phyloP scores from a whole-genome alignment of 2,113 vertebrate genomes.

The Rissa tridactyla region DNA sequence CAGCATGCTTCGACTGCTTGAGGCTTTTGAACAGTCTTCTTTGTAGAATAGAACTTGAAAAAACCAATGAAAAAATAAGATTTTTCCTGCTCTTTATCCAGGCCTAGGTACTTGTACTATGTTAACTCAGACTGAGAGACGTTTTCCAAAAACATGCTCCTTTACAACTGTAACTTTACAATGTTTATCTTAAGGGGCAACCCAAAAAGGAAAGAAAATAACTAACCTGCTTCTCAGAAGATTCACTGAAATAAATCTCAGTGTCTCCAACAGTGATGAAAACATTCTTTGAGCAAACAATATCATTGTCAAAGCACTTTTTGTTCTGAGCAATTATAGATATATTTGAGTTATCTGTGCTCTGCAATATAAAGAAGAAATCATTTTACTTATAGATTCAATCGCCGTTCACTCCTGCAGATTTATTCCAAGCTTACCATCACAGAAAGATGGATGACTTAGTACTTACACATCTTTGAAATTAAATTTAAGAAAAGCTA shows the following conservation, averaged over 20 bases:
- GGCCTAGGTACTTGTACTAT: background rate
- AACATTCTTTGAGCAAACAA: constrained; percentile 94
- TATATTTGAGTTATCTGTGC: constrained; percentile 84
- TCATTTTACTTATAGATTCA: constrained; percentile 8
- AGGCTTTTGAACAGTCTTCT: background rate
- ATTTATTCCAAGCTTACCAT: background rate
- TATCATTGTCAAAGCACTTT: constrained; percentile 97
- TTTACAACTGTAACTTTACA: background rate
- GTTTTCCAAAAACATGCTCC: background rate
- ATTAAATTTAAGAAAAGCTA: background rate
- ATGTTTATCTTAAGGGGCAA: constrained; percentile 2
- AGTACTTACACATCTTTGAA: background rate
- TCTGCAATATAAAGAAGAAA: constrained; percentile 77
- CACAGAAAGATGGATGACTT: background rate
- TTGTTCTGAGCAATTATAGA: constrained; percentile 94
- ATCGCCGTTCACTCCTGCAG: background rate
- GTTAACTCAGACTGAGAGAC: background rate
- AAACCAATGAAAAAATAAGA: background rate
- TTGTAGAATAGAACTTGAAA: background rate
- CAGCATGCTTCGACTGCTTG: background rate
- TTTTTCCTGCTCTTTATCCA: background rate
- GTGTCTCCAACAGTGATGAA: constrained; percentile 89
- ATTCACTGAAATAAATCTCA: constrained; percentile 92
- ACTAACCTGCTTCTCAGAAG: constrained; percentile 88
- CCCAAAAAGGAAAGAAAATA: constrained; percentile 20